Percentiles rank a stretch among this genome's conserved stretches.
These are phyloP conservation scores for Zelleria hepariella DNA, from an alignment of 2,888 invertebrate species.

Conservation along the genomic window DNA sequence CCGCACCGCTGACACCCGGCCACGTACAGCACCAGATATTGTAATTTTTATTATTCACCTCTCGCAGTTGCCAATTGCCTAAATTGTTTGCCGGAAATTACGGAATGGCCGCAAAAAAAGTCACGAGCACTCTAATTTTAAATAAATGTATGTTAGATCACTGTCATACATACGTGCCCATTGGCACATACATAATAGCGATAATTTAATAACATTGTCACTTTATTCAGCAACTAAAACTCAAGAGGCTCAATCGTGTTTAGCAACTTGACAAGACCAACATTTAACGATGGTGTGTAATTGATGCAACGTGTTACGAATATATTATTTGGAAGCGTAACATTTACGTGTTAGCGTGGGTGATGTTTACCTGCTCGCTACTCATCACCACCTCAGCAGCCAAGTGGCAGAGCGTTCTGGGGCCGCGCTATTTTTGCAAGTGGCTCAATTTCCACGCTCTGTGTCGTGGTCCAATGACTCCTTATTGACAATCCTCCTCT, in stretches of 20 bases:
- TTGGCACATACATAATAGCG: too few species aligned
- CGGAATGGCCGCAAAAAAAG: constrained; percentile 18
- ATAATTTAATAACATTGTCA: too few species aligned
- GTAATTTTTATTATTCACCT: constrained; percentile 21
- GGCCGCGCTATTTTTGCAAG: constrained; percentile 21
- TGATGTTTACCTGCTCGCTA: not conserved
- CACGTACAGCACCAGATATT: constrained; percentile 30
- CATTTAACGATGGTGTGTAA: not conserved
- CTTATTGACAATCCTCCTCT: constrained; percentile 14
- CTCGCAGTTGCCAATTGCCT: constrained; percentile 30
- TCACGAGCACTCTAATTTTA: not conserved
- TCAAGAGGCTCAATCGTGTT: not conserved
- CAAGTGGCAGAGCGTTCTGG: not conserved
- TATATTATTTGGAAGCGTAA: not conserved
- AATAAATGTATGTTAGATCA: not conserved
- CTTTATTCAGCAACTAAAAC: not conserved
- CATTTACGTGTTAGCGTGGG: not conserved
- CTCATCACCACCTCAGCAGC: not conserved
- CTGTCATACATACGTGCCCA: too few species aligned
- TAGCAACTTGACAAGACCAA: too few species aligned
- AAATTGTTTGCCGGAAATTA: constrained; percentile 36
- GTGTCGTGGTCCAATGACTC: constrained; percentile 37
- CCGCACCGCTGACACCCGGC: constrained; percentile 21
- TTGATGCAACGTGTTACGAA: not conserved
- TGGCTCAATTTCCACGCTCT: constrained; percentile 25